Conservation (phyloP, 1,140 invertebrate species). For the Orchestia grillus region DNA sequence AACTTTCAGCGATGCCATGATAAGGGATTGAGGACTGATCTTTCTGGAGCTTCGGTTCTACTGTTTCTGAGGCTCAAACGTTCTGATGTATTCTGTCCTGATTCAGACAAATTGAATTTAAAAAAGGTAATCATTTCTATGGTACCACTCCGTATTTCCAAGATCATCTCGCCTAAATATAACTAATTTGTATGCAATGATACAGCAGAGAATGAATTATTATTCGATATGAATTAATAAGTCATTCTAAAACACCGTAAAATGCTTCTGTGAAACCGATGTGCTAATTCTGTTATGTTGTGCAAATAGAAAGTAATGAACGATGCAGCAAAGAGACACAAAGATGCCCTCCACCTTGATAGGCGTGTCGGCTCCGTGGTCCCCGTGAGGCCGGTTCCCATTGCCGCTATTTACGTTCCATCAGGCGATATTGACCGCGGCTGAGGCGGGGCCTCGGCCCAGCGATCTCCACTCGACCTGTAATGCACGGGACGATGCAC, state of each 20-base stretch:
- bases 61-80: background rate
- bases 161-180: background rate
- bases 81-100: background rate
- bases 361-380: background rate
- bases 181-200: background rate
- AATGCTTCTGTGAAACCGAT: background rate
- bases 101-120: background rate
- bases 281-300: background rate
- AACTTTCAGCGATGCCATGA: background rate
- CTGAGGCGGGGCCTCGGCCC: background rate
- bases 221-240: background rate
- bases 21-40: background rate
- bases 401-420: slow-evolving; percentile 39
- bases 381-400: slow-evolving; percentile 2
- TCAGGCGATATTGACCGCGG: slow-evolving; percentile 3
- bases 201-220: background rate
- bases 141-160: background rate
- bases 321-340: background rate
- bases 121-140: background rate
- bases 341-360: slow-evolving; percentile 6
- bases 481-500: background rate
- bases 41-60: background rate
- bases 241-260: background rate
- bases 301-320: background rate
- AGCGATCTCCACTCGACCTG: background rate